phyloP scores from a whole-genome alignment of 2,888 invertebrate species.

The Ernsta delagoae region DNA sequence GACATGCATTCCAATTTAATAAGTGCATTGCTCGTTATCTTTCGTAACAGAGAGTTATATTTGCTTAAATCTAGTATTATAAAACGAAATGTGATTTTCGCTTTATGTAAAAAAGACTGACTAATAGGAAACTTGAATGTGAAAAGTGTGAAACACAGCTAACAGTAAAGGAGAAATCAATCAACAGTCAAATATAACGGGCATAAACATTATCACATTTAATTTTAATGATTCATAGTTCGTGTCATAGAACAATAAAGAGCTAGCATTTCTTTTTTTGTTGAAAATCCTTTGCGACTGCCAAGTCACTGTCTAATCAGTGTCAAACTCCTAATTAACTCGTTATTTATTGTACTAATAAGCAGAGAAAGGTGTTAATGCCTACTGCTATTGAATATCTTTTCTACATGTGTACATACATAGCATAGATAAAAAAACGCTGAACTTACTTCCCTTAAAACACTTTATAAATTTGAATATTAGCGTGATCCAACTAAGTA shows the following conservation, averaged over 20 bases:
- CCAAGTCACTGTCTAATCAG: no score
- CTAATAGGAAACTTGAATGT: slow-evolving; percentile 6
- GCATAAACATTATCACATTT: slow-evolving; percentile 1
- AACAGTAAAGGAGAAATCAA: slow-evolving; percentile 28
- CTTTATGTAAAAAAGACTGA: neutral
- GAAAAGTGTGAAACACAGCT: neutral
- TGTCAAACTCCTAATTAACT: no score
- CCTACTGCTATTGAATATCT: no score
- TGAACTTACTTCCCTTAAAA: no score
- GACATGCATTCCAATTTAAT: neutral
- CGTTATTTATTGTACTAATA: no score
- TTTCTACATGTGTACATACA: no score
- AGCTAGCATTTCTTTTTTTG: no score
- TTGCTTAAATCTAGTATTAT: neutral
- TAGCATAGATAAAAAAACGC: no score
- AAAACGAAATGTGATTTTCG: no score
- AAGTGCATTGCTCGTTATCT: slow-evolving; percentile 1
- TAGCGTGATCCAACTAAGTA: no score
- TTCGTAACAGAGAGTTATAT: neutral
- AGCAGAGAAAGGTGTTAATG: no score
- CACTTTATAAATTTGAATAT: no score
- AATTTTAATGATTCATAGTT: neutral
- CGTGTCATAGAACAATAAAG: slow-evolving; percentile 38
- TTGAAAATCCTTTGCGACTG: neutral
- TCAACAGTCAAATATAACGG: slow-evolving; percentile 1